A percentile compares a stretch with the other conserved stretches of the same genome.
Conservation (phyloP, 23 tunicate genomes). For the Diplosoma virens region DNA sequence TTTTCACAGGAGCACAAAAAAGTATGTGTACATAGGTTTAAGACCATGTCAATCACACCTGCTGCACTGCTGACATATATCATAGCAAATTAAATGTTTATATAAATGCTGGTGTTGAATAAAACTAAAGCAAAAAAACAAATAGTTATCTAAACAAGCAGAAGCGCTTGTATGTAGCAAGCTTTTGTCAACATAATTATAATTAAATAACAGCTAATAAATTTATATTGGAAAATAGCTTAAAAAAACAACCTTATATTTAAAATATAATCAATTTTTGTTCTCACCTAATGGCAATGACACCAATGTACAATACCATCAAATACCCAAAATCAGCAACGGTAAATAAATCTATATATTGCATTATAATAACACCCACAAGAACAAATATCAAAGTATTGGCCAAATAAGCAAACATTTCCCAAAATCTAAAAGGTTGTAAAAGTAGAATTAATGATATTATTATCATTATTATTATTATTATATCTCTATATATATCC, state of each 20-base stretch:
- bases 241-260: too few species aligned
- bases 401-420: slow-evolving; percentile 80
- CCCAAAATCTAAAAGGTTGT: slow-evolving; percentile 79
- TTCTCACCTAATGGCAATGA: slow-evolving; percentile 49
- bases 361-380: slow-evolving; percentile 62
- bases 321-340: slow-evolving; percentile 54
- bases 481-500: too few species aligned
- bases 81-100: too few species aligned
- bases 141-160: neutral
- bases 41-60: too few species aligned
- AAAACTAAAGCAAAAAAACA: too few species aligned
- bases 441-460: too few species aligned
- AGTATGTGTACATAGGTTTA: too few species aligned
- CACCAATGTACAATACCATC: slow-evolving; percentile 58
- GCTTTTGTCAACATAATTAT: neutral
- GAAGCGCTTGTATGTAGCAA: neutral
- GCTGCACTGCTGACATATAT: too few species aligned
- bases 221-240: too few species aligned
- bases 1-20: too few species aligned
- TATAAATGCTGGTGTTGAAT: too few species aligned
- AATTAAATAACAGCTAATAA: neutral
- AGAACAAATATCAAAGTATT: slow-evolving; percentile 83
- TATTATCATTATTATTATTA: too few species aligned
- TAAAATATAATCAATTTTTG: neutral
- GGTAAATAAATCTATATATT: slow-evolving; percentile 45